Conservation (phyloP, 2,888 invertebrate genomes). For the Pediacus dermestoides region DNA sequence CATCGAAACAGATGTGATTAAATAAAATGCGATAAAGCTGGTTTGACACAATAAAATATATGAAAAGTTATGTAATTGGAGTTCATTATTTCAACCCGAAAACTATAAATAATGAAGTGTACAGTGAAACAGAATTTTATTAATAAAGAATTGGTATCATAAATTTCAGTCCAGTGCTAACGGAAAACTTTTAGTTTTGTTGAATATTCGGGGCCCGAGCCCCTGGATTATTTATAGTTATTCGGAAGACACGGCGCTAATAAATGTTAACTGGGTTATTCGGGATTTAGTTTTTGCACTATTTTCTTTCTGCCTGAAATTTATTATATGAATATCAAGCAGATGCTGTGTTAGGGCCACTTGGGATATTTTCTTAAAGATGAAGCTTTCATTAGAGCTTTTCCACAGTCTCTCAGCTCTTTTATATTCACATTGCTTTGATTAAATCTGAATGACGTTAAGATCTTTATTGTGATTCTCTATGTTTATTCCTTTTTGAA, state of each 20-base stretch:
- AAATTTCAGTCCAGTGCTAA: conserved; percentile 1
- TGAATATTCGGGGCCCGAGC: not conserved
- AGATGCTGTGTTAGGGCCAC: conserved; percentile 1
- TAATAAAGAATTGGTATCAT: conserved; percentile 1
- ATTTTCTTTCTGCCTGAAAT: conserved; percentile 2
- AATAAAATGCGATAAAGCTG: no score
- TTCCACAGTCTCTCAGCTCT: no score
- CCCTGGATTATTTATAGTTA: not conserved
- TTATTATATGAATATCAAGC: conserved; percentile 2
- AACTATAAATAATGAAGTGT: conserved; percentile 1
- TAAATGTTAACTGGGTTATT: conserved; percentile 2
- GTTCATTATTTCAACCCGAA: no score
- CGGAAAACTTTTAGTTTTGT: conserved; percentile 1
- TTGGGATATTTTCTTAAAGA: conserved; percentile 1
- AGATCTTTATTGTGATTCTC: no score
- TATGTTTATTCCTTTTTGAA: no score
- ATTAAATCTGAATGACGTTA: no score
- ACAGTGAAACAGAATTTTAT: conserved; percentile 1
- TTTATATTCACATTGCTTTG: no score
- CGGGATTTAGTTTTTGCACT: conserved; percentile 1
- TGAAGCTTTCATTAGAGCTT: conserved; percentile 2
- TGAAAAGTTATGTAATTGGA: no score
- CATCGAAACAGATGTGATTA: no score
- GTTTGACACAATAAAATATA: no score
- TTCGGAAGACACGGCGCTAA: conserved; percentile 1